Evolutionary conservation across 2,888 invertebrate genomes (phyloP).

Genomic region (Nomada hirtipes): DNA sequence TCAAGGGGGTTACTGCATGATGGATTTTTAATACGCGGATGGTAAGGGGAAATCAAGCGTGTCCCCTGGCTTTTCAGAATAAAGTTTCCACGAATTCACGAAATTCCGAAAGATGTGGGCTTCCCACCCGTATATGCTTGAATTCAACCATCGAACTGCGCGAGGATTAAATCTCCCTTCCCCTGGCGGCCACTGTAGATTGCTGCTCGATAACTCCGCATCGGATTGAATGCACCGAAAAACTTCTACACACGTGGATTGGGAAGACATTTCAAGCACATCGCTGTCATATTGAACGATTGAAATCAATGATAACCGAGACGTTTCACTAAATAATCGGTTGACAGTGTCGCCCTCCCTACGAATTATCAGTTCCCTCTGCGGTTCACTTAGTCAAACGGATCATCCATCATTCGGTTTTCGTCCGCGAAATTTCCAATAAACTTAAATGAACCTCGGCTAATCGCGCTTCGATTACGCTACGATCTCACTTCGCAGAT

Average conservation of each 20-base stretch:
- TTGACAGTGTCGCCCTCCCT: slow-evolving; percentile 2
- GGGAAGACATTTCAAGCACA: slow-evolving; percentile 6
- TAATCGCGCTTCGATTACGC: not conserved
- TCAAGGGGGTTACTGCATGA: slow-evolving; percentile 6
- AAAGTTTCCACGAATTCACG: slow-evolving; percentile 18
- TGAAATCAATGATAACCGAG: slow-evolving; percentile 22
- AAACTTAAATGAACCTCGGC: not conserved
- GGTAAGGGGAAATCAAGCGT: slow-evolving; percentile 29
- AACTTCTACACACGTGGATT: not conserved
- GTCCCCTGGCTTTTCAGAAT: slow-evolving; percentile 22
- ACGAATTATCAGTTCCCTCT: slow-evolving; percentile 32
- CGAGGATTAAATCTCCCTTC: not conserved
- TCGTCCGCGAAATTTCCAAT: not conserved
- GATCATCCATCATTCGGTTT: slow-evolving; percentile 7
- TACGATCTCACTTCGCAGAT: no score
- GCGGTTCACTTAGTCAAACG: slow-evolving; percentile 11
- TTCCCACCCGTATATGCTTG: slow-evolving; percentile 53
- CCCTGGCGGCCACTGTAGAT: not conserved
- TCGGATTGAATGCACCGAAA: not conserved
- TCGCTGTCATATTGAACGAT: slow-evolving; percentile 12
- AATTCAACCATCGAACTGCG: slow-evolving; percentile 20
- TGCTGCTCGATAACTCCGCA: not conserved
- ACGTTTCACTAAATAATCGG: slow-evolving; percentile 18
- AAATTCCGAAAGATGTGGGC: slow-evolving; percentile 52
- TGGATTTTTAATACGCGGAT: slow-evolving; percentile 32